Percentiles rank a stretch among this genome's conserved stretches.
These are phyloP conservation scores for Lochmaea crataegi DNA, from an alignment of 2,888 invertebrate genomes.

Conservation along the genomic window DNA sequence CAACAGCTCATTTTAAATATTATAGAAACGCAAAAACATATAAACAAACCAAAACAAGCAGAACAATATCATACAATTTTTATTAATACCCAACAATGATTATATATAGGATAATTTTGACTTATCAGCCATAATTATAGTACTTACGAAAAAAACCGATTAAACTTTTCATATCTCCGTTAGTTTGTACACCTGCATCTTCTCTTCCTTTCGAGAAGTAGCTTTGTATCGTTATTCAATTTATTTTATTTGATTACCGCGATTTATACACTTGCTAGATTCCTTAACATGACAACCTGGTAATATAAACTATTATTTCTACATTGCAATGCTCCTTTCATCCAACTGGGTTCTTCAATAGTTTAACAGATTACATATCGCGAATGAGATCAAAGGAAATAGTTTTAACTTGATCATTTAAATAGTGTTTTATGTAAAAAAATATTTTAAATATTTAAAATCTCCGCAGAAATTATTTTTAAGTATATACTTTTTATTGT, in stretches of 20 bases:
- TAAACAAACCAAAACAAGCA: too few species aligned
- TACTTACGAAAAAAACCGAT: slow-evolving; percentile 10
- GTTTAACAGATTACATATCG: not conserved
- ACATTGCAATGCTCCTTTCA: slow-evolving; percentile 26
- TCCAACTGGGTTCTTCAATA: slow-evolving; percentile 22
- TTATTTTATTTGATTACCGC: slow-evolving; percentile 48
- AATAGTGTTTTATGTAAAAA: not conserved
- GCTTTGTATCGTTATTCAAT: slow-evolving; percentile 46
- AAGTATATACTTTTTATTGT: too few species aligned
- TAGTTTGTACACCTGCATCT: slow-evolving; percentile 46
- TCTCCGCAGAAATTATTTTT: not conserved
- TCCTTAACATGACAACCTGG: slow-evolving; percentile 36
- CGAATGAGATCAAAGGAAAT: slow-evolving; percentile 1
- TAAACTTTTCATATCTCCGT: slow-evolving; percentile 43
- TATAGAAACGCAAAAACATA: too few species aligned
- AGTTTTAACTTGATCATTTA: not conserved
- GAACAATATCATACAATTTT: too few species aligned
- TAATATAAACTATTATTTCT: slow-evolving; percentile 39
- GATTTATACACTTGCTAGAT: slow-evolving; percentile 47
- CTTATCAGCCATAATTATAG: slow-evolving; percentile 18
- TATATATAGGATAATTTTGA: too few species aligned
- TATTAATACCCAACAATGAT: too few species aligned
- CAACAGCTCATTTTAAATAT: too few species aligned
- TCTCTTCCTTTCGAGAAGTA: slow-evolving; percentile 26
- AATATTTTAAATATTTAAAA: not conserved